Percentiles rank a stretch among this genome's conserved stretches.
Evolutionary conservation across 2,113 vertebrate species (phyloP).

Genomic region (Fulmarus glacialis): DNA sequence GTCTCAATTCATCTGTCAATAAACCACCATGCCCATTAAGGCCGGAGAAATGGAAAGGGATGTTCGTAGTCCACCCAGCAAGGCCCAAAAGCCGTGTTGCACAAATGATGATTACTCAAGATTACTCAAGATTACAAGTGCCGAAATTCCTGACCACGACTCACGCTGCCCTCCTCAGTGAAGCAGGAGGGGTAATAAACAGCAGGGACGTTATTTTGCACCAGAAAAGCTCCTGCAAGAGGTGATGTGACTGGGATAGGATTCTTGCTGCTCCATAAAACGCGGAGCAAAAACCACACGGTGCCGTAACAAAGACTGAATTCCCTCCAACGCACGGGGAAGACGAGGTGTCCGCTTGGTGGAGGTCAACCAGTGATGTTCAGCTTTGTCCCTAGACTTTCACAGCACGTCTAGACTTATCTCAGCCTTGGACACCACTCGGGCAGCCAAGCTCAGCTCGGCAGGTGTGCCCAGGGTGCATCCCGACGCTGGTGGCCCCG

Average conservation of each 20-base stretch:
- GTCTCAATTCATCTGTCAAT: conserved; percentile 61
- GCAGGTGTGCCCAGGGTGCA: background rate
- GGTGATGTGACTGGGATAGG: background rate
- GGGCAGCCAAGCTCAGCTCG: background rate
- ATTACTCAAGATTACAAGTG: background rate
- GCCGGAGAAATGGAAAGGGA: conserved; percentile 14
- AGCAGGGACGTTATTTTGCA: background rate
- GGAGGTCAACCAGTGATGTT: background rate
- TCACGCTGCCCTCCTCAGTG: accelerated
- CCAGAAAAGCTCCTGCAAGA: background rate
- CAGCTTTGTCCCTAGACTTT: background rate
- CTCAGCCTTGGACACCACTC: background rate
- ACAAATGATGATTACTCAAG: background rate
- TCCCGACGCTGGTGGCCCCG: accelerated
- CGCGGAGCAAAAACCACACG: accelerated
- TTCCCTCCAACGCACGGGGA: accelerated
- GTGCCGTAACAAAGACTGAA: background rate
- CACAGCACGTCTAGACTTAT: background rate
- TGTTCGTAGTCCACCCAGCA: background rate
- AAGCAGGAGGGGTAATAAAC: background rate
- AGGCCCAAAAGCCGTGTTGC: background rate
- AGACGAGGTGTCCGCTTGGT: background rate
- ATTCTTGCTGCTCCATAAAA: background rate
- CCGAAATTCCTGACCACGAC: background rate
- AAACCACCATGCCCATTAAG: conserved; percentile 21